A percentile compares a stretch with the other conserved stretches of the same genome.
Conservation (phyloP, 2,113 vertebrate species). For the Isurus oxyrinchus region DNA sequence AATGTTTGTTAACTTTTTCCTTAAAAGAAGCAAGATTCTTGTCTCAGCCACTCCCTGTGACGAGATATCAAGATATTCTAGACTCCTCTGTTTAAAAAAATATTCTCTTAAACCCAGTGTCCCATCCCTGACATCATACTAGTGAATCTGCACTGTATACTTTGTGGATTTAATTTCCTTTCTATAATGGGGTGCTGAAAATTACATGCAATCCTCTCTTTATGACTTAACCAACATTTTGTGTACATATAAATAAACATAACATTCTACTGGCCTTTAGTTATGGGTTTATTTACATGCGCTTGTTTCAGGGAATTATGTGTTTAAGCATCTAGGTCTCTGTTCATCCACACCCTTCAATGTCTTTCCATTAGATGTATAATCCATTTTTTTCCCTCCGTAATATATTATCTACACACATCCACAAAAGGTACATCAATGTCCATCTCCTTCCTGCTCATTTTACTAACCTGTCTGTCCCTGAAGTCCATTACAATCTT, state of each 20-base stretch:
- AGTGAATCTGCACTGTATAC: neutral
- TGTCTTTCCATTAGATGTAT: neutral
- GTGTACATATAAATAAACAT: neutral
- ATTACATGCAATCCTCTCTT: neutral
- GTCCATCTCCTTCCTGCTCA: too few relatives aligned
- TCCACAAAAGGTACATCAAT: neutral
- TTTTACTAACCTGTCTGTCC: neutral
- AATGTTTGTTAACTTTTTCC: neutral
- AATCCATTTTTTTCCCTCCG: neutral
- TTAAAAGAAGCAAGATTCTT: neutral
- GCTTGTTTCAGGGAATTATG: neutral
- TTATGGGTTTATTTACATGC: neutral
- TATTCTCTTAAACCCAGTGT: neutral
- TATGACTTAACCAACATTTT: neutral
- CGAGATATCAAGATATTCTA: neutral
- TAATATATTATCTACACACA: neutral
- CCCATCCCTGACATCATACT: neutral
- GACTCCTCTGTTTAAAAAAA: neutral
- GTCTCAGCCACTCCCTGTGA: neutral
- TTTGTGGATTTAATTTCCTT: neutral
- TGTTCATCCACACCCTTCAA: neutral
- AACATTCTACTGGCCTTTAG: neutral
- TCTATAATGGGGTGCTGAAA: neutral
- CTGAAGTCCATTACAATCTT: neutral
- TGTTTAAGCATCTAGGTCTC: neutral